Percentiles rank a stretch among this genome's conserved stretches.
phyloP scores from a whole-genome alignment of 2,113 vertebrate genomes.

The Ptyas mucosa region DNA sequence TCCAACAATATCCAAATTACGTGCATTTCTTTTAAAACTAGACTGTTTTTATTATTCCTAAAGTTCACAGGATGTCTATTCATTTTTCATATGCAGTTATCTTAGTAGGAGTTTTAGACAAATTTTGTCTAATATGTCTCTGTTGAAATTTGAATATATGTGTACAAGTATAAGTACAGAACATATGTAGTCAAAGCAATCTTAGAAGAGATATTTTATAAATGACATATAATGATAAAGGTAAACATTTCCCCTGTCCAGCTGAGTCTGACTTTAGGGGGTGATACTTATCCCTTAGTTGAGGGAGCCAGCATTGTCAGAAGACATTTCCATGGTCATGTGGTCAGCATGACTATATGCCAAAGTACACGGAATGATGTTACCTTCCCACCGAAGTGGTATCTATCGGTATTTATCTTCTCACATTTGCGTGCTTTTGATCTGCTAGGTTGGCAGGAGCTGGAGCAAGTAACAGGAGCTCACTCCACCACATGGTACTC shows the following conservation, averaged over 20 bases:
- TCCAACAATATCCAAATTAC: constrained; percentile 35
- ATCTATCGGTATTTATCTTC: too few relatives aligned
- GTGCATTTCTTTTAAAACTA: constrained; percentile 45
- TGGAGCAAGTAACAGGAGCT: too few relatives aligned
- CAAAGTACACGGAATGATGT: not conserved
- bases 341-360: not conserved
- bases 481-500: too few relatives aligned
- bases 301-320: not conserved
- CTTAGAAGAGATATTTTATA: not conserved
- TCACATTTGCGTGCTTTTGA: too few relatives aligned
- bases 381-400: not conserved
- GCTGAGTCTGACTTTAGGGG: not conserved
- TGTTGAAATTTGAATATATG: not conserved
- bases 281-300: not conserved
- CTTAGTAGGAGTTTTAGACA: not conserved
- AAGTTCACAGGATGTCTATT: constrained; percentile 40
- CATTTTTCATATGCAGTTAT: constrained; percentile 35
- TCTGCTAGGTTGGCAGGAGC: too few relatives aligned
- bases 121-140: not conserved
- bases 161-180: not conserved
- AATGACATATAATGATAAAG: not conserved
- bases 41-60: constrained; percentile 41
- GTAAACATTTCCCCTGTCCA: not conserved
- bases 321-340: not conserved
- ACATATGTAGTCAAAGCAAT: not conserved